Evolutionary conservation across 2,888 invertebrate genomes (phyloP).

Genomic region (Mechanitis messenoides): DNA sequence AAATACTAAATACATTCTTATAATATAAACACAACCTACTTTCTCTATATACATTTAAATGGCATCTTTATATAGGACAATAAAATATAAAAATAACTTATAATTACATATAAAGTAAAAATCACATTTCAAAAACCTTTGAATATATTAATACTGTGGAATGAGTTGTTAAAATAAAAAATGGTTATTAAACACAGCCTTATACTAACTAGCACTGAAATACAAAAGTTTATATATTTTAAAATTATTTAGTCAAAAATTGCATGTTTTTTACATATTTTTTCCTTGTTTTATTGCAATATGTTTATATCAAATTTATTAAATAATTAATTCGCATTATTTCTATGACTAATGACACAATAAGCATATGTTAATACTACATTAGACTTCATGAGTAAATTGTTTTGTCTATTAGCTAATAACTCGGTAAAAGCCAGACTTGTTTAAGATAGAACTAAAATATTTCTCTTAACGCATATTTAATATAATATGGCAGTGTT

Average conservation of each 20-base stretch:
- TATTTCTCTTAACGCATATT: not conserved
- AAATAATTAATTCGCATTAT: no score
- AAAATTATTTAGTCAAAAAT: no score
- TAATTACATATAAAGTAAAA: conserved; percentile 32
- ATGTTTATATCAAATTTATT: no score
- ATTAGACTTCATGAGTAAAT: no score
- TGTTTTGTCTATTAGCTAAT: no score
- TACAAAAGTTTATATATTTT: not conserved
- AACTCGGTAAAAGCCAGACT: no score
- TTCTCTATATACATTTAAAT: conserved; percentile 28
- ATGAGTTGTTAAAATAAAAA: conserved; percentile 27
- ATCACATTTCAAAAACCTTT: conserved; percentile 41
- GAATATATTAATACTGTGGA: conserved; percentile 50
- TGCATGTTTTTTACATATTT: no score
- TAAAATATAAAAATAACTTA: conserved; percentile 15
- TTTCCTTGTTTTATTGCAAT: no score
- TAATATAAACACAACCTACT: conserved; percentile 25
- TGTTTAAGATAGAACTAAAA: not conserved
- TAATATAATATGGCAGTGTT: conserved; percentile 16
- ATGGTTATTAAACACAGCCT: conserved; percentile 46
- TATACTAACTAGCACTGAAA: conserved; percentile 18
- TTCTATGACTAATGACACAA: no score
- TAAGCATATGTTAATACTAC: no score
- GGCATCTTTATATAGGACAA: conserved; percentile 31
- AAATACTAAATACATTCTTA: conserved; percentile 3